Percentiles rank a stretch among this genome's conserved stretches.
Conservation (phyloP, 2,888 invertebrate genomes). For the Digitonthophagus gazella region DNA sequence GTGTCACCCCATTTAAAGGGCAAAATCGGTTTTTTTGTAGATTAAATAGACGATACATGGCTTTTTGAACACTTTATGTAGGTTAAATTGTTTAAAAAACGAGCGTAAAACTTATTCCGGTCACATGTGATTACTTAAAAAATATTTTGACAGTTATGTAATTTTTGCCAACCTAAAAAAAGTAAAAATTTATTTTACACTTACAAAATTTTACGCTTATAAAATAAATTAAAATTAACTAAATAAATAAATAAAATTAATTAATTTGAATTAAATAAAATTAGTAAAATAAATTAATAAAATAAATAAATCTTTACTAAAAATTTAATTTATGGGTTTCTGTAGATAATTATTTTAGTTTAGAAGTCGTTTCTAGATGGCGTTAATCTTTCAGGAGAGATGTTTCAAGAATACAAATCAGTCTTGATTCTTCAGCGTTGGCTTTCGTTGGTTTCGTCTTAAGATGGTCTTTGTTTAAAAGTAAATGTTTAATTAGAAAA, state of each 20-base stretch:
- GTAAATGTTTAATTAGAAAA: background rate
- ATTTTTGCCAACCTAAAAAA: background rate
- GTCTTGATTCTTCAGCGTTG: background rate
- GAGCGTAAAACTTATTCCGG: conserved; percentile 3
- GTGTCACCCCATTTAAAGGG: conserved; percentile 38
- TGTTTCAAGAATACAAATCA: background rate
- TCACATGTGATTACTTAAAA: conserved; percentile 19
- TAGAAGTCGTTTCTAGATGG: background rate
- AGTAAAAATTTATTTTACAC: too few species aligned
- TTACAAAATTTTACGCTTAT: too few species aligned
- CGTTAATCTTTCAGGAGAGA: background rate
- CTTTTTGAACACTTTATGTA: conserved; percentile 3
- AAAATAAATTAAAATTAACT: too few species aligned
- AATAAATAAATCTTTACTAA: too few species aligned
- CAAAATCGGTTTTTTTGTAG: conserved; percentile 37
- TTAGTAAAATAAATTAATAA: too few species aligned
- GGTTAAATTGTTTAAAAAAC: background rate
- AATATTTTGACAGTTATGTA: background rate
- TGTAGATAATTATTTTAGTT: too few species aligned
- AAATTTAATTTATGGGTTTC: too few species aligned
- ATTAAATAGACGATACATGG: conserved; percentile 43
- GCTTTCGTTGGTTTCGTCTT: background rate
- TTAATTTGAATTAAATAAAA: too few species aligned
- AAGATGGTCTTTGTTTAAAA: background rate
- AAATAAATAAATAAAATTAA: too few species aligned